Percentiles rank a stretch among this genome's conserved stretches.
Conservation (phyloP, 2,888 invertebrate species). For the Drosophila affinis region DNA sequence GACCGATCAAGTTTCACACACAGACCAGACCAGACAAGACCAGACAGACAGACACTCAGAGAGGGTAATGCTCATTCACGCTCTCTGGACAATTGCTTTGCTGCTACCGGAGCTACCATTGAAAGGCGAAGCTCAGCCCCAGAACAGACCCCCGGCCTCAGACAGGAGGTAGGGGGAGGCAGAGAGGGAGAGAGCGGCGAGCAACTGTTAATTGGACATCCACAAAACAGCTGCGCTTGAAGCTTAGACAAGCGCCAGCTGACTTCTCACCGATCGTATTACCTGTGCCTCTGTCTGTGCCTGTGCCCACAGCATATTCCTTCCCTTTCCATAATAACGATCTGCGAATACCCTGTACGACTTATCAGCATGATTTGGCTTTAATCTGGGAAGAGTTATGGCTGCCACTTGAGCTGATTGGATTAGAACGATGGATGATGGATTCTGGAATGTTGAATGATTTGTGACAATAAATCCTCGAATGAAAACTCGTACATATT, state of each 20-base stretch:
- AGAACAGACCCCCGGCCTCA: constrained; percentile 2
- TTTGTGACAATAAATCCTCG: not conserved
- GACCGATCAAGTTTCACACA: constrained; percentile 36
- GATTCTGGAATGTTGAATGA: constrained; percentile 17
- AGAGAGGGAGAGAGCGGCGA: constrained; percentile 23
- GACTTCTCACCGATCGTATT: constrained; percentile 63
- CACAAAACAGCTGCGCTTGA: constrained; percentile 49
- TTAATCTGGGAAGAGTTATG: constrained; percentile 19
- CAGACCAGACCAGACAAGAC: not conserved
- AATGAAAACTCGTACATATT: constrained; percentile 5
- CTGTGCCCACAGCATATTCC: too few relatives aligned
- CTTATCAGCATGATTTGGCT: constrained; percentile 5
- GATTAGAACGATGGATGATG: not conserved
- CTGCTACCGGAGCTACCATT: not conserved
- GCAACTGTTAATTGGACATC: constrained; percentile 44
- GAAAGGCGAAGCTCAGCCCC: constrained; percentile 2
- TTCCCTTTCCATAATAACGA: not conserved
- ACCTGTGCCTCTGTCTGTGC: constrained; percentile 35
- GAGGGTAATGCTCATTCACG: constrained; percentile 24
- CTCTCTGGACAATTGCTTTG: constrained; percentile 8
- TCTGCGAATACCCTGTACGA: constrained; percentile 9
- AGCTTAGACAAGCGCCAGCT: constrained; percentile 64
- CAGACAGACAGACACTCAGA: not conserved
- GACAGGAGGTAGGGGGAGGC: constrained; percentile 26
- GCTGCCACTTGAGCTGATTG: constrained; percentile 33